phyloP scores from a whole-genome alignment of 2,797 vertebrate species.

The Ptychobarbus kaznakovi region DNA sequence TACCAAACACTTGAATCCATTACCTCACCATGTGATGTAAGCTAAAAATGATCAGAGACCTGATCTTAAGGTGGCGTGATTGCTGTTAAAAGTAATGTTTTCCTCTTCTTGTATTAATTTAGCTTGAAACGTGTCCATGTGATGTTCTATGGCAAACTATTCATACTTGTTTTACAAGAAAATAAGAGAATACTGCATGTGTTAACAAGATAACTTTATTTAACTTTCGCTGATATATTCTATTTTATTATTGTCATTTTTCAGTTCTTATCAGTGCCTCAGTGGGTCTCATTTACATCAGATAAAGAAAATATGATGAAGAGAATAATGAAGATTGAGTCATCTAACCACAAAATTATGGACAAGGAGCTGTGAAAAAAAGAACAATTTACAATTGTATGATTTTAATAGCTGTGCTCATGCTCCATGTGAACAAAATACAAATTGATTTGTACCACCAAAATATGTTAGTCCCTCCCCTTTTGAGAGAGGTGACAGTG shows the following conservation, averaged over 20 bases:
- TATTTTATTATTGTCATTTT: not conserved
- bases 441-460: not conserved
- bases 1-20: constrained; percentile 34
- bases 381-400: not conserved
- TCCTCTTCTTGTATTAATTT: not conserved
- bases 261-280: not conserved
- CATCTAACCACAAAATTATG: not conserved
- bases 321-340: not conserved
- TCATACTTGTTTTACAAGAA: not conserved
- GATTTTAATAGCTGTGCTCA: not conserved
- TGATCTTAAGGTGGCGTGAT: not conserved
- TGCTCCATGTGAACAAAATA: not conserved
- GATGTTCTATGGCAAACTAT: not conserved
- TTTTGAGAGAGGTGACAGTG: not conserved
- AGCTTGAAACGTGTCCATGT: not conserved
- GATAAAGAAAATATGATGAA: not conserved
- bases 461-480: not conserved
- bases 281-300: not conserved
- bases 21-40: constrained; percentile 10
- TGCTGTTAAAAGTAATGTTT: constrained; percentile 4
- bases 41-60: not conserved
- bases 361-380: not conserved
- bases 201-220: not conserved
- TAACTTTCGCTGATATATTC: not conserved
- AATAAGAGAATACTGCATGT: not conserved